Conservation (phyloP, 53 echinoderm and acorn worm species). For the Paracentrotus lividus region DNA sequence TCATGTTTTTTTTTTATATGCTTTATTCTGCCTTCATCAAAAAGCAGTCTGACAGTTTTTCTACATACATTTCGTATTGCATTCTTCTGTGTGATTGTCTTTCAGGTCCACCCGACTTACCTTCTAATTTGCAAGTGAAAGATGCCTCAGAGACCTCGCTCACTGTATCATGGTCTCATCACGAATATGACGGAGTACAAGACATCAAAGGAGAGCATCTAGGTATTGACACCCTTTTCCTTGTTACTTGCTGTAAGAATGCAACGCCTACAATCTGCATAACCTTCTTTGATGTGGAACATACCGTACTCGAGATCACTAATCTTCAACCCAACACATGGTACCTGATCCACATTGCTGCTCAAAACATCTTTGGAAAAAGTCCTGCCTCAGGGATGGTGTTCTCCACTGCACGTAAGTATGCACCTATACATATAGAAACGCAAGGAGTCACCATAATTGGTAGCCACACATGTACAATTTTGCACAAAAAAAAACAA, state of each 20-base stretch:
- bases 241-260: not conserved
- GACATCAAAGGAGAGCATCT: not conserved
- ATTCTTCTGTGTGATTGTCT: not conserved
- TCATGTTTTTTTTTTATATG: too few species aligned
- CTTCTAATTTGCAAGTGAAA: not conserved
- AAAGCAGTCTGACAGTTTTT: too few species aligned
- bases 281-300: not conserved
- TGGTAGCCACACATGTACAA: too few species aligned
- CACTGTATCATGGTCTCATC: not conserved
- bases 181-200: not conserved
- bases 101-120: not conserved
- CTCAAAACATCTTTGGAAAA: not conserved
- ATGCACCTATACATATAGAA: too few species aligned
- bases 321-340: not conserved
- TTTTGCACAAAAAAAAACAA: too few species aligned
- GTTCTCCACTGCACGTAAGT: constrained; percentile 20
- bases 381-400: constrained; percentile 1
- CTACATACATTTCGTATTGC: too few species aligned
- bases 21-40: too few species aligned
- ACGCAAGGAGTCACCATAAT: too few species aligned
- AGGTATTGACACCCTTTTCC: not conserved
- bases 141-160: not conserved
- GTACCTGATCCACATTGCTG: constrained; percentile 20
- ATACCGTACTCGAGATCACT: not conserved
- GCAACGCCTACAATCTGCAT: not conserved